Evolutionary conservation across 2,888 invertebrate species (phyloP), one percentile per base, ranked within the genome.

Genomic region (Seira musarum): DNA sequence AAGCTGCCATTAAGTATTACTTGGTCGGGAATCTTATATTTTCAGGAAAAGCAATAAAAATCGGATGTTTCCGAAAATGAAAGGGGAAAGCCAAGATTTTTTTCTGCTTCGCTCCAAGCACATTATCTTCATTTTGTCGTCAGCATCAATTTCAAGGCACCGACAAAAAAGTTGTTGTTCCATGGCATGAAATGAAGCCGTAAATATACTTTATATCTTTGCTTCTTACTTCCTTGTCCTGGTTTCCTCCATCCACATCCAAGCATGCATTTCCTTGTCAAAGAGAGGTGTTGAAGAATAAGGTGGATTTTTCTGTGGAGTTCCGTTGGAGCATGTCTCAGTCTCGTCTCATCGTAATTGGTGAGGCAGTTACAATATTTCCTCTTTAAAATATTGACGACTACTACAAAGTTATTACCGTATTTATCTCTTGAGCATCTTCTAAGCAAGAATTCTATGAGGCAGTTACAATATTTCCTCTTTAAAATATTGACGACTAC

Each of bases 71-170:
- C 40, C 5, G 40, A 40, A 40, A 40, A 40, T 40, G 40, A 40
- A 40, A 40, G 13, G 40, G 40, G 6, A 40, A 40, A n/a, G 13
- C 40, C 24, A 69, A n/a, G 40, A 21, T 71, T 22, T 46, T 49
- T 49, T 64, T 53, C 21, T 5, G 2, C 46, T 70, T 40, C 19
- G 19, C 49, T 60, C 24, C 30, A 72, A 64, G 64, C 72, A 8
- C 61, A 40, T 40, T 40, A 40, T 40, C 40, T 40, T 53, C 46
- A 76, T 76, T 77, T 77, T 71, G 66, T 77, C 65, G 66, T 70
- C 66, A 60, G 66, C 71, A 66, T 71, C 71, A 71, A 77, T 71
- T 71, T 77, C 77, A 77, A 77, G 77, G 70, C 77, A 77, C 71
- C 77, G 71, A 60, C 70, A 77, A 61, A 63, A 10, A 30, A 57